A percentile compares a stretch with the other conserved stretches of the same genome.
Evolutionary conservation across 2,888 invertebrate genomes (phyloP).

Genomic region (Tetrapedia diversipes): DNA sequence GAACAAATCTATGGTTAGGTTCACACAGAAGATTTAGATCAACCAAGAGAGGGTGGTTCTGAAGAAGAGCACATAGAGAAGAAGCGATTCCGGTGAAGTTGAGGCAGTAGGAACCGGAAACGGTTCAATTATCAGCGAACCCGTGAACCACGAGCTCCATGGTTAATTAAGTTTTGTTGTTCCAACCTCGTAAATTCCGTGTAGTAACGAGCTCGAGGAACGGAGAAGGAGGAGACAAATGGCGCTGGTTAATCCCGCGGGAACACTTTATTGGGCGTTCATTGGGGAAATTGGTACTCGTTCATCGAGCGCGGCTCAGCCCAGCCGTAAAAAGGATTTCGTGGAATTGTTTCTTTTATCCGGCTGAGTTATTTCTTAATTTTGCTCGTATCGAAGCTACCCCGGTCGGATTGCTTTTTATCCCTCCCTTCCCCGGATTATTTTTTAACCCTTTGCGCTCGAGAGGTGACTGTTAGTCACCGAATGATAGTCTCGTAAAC

Average conservation of each 20-base stretch:
- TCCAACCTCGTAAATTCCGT: conserved; percentile 47
- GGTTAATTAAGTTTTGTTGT: conserved; percentile 62
- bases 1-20: too few relatives aligned
- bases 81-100: neutral
- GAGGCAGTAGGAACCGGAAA: conserved; percentile 19
- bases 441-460: too few relatives aligned
- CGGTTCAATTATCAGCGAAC: conserved; percentile 59
- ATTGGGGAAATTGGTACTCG: conserved; percentile 16
- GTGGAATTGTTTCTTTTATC: neutral
- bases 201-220: conserved; percentile 26
- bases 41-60: neutral
- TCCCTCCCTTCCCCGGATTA: neutral
- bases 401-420: neutral
- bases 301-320: neutral
- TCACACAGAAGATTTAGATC: neutral
- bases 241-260: conserved; percentile 14
- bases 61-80: neutral
- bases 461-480: too few relatives aligned
- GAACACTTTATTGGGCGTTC: conserved; percentile 14
- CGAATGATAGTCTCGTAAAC: too few relatives aligned
- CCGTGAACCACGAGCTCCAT: conserved; percentile 44
- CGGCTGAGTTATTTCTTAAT: neutral
- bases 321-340: neutral
- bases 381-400: too few relatives aligned
- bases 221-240: conserved; percentile 13